Base-by-base conservation (phyloP, 1,140 invertebrate species). In the Ips nitidus region DNA sequence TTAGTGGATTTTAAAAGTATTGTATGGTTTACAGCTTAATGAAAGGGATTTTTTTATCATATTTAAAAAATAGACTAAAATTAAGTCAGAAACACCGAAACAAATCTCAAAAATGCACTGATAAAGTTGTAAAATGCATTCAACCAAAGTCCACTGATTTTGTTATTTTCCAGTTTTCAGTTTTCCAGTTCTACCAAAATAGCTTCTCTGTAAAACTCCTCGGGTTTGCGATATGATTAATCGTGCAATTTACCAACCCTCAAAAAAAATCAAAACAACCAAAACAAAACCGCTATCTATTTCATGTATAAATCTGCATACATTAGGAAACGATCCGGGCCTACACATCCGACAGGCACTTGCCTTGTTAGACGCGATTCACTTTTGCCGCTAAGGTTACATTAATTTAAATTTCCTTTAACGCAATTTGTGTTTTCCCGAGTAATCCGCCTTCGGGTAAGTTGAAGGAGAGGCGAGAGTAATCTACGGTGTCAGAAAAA, bases 401-500 rank as follows among this genome's bases (percentile, higher is more conserved):
- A 63, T 63, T 63, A 63, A 63, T 63, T 63, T 63, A 63, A 63
- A 63, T 63, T 65, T 65, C 63, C 53, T 65, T 65, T 65, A 57
- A 56, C 41, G 38, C 41, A 56, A 56, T 65, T 55, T 57, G 63
- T 56, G 63, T 52, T 64, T 64, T 64, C 61, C 38, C 61, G 4
- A 41, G 47, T 41, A 22, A 52, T 65, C 52, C 63, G 38, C 5
- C 22, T 52, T 63, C 40, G 42, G 63, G 63, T 41, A 5, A 52
- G 53, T 41, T 52, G 52, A 41, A 65, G 42, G 53, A 55, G 22
- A 22, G 22, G 22, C 22, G 22, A 22, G 22, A 55, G 53, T 56
- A 65, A 65, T 65, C 63, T 65, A 55, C 63, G 40, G 42, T 50
- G 63, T 56, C 52, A 65, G 53, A 63, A 63, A 63, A 63, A 63